phyloP scores from a whole-genome alignment of 2,888 invertebrate species.

The Drosophila birchii region DNA sequence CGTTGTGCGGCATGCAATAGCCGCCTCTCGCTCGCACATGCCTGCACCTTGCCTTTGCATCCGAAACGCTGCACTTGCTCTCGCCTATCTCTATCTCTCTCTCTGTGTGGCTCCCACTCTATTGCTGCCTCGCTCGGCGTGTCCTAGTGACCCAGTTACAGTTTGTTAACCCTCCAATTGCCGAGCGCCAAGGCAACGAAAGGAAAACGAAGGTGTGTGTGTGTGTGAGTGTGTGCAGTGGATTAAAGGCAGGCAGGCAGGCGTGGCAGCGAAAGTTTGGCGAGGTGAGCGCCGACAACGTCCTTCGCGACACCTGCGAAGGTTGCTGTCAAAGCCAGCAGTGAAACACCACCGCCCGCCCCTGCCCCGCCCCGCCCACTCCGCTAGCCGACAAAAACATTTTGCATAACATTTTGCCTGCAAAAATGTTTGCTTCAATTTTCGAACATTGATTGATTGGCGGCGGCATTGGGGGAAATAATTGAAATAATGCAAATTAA shows the following conservation, averaged over 20 bases:
- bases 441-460: conserved; percentile 32
- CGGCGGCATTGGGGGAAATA: conserved; percentile 14
- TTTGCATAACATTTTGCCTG: conserved; percentile 20
- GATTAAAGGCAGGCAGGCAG: conserved; percentile 28
- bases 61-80: conserved; percentile 20
- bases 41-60: neutral
- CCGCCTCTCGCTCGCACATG: neutral
- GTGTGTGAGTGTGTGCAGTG: conserved; percentile 13
- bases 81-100: conserved; percentile 2
- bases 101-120: conserved; percentile 15
- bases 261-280: conserved; percentile 34
- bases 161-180: conserved; percentile 83
- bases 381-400: neutral
- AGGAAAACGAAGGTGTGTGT: conserved; percentile 40
- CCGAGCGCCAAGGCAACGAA: conserved; percentile 48
- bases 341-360: neutral
- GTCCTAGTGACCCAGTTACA: conserved; percentile 84
- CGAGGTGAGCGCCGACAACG: conserved; percentile 32
- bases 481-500: conserved; percentile 29
- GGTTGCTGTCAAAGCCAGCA: conserved; percentile 68
- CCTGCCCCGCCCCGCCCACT: neutral
- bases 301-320: conserved; percentile 68
- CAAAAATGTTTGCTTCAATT: conserved; percentile 1
- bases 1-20: conserved; percentile 23
- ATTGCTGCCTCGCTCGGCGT: conserved; percentile 43